Conservation (phyloP, 2,888 invertebrate genomes). For the Sarcophaga variegata region DNA sequence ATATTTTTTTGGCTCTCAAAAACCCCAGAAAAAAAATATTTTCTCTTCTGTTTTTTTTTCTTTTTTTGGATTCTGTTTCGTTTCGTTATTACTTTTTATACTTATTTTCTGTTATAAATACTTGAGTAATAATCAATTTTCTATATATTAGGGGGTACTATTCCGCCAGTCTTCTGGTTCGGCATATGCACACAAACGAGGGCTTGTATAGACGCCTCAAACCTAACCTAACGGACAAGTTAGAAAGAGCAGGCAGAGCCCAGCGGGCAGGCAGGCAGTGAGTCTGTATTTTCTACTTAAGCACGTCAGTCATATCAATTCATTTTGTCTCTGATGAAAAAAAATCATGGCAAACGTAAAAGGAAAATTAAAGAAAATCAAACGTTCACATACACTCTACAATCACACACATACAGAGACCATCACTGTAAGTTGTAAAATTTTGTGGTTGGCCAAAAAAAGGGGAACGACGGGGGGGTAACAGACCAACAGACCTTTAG, state of each 20-base stretch:
- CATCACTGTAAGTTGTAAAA: neutral
- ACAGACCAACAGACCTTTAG: neutral
- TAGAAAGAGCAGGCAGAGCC: too few species aligned
- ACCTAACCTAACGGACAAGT: too few species aligned
- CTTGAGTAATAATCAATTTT: slow-evolving; percentile 61
- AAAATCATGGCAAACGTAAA: slow-evolving; percentile 46
- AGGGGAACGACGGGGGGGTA: too few species aligned
- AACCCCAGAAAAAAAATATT: neutral
- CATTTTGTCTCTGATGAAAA: slow-evolving; percentile 56
- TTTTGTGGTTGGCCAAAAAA: neutral
- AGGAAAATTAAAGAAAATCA: neutral
- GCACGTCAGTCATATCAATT: slow-evolving; percentile 67
- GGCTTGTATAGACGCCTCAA: too few species aligned
- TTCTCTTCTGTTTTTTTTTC: neutral
- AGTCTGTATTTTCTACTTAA: slow-evolving; percentile 49
- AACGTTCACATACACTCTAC: neutral
- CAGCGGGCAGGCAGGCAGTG: neutral
- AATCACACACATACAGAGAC: too few species aligned
- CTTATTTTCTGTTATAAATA: slow-evolving; percentile 32
- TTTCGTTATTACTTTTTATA: too few species aligned
- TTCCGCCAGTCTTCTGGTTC: slow-evolving; percentile 5
- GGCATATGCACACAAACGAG: neutral
- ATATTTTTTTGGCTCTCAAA: neutral
- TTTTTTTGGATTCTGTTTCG: too few species aligned
- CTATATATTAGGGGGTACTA: slow-evolving; percentile 26